A percentile compares a stretch with the other conserved stretches of the same genome.
These are phyloP conservation scores for Ophion ellenae DNA, from an alignment of 2,888 invertebrate species.

Conservation along the genomic window DNA sequence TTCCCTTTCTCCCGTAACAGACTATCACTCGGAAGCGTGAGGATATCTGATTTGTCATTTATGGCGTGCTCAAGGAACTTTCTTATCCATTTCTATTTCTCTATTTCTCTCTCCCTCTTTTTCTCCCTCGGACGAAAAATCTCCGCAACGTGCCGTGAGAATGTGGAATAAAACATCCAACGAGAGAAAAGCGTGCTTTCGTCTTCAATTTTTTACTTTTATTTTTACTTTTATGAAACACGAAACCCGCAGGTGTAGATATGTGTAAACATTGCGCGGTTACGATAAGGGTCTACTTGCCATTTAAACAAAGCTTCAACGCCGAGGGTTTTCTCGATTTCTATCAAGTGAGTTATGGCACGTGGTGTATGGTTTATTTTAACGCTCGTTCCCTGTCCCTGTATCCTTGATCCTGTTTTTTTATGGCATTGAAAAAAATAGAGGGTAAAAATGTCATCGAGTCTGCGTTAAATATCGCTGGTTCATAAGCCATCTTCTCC, in stretches of 20 bases:
- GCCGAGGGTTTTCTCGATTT: conserved; percentile 50
- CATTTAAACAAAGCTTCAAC: conserved; percentile 45
- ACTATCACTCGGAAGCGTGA: background rate
- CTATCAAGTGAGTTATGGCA: conserved; percentile 48
- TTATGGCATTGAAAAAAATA: background rate
- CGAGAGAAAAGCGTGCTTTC: conserved; percentile 4
- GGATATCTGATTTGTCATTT: conserved; percentile 30
- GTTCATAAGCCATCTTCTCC: conserved; percentile 17
- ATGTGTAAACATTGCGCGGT: background rate
- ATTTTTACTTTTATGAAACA: background rate
- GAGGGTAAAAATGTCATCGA: background rate
- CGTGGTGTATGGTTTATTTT: conserved; percentile 43
- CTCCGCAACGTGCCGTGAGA: conserved; percentile 35
- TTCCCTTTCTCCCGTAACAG: background rate
- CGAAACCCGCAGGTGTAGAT: conserved; percentile 4
- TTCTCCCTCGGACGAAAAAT: background rate
- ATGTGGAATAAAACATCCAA: conserved; percentile 37
- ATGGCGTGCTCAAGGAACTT: conserved; percentile 4
- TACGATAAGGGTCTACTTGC: conserved; percentile 47
- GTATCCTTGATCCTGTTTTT: background rate
- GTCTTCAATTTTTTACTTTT: background rate
- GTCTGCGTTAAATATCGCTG: background rate
- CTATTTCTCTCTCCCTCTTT: too few species aligned
- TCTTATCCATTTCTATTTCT: background rate
- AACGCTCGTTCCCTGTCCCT: conserved; percentile 15